Percentiles rank a stretch among this genome's conserved stretches.
Evolutionary conservation across 1,140 invertebrate genomes (phyloP).

Genomic region (Drosophila azteca): DNA sequence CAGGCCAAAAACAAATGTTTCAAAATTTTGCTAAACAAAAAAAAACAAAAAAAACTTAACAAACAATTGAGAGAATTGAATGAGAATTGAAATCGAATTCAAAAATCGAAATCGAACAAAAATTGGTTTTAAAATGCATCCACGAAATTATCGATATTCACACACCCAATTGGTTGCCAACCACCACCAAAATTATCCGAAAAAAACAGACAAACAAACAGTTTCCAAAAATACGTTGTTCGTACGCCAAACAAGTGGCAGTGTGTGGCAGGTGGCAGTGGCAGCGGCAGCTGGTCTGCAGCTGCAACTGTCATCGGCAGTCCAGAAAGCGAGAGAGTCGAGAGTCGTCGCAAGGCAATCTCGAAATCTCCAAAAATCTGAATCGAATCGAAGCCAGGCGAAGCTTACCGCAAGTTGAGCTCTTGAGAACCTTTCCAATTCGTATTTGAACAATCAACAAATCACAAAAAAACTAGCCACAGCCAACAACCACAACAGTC

Average conservation of each 20-base stretch:
- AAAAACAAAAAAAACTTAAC: conserved; percentile 26
- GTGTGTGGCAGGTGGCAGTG: conserved; percentile 5
- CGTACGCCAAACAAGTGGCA: no score
- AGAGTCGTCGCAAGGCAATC: neutral
- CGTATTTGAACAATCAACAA: conserved; percentile 41
- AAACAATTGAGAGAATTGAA: conserved; percentile 17
- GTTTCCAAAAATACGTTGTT: conserved; percentile 7
- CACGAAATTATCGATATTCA: conserved; percentile 45
- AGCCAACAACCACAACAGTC: conserved; percentile 40
- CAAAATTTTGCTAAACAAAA: conserved; percentile 78
- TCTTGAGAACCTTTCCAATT: conserved; percentile 34
- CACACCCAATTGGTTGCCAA: conserved; percentile 13
- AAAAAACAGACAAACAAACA: conserved; percentile 13
- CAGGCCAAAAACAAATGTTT: conserved; percentile 83
- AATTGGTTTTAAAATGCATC: conserved; percentile 58
- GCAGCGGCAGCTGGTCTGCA: conserved; percentile 14
- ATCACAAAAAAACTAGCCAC: conserved; percentile 30
- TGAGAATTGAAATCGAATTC: no score
- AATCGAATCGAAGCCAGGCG: conserved; percentile 5
- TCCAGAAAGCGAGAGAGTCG: neutral
- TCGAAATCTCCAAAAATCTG: neutral
- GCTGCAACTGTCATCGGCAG: conserved; percentile 16
- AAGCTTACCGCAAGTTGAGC: conserved; percentile 9
- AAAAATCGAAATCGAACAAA: conserved; percentile 22
- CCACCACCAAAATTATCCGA: conserved; percentile 5